Evolutionary conservation across 2,888 invertebrate species (phyloP).

Genomic region (Drosophila dives): DNA sequence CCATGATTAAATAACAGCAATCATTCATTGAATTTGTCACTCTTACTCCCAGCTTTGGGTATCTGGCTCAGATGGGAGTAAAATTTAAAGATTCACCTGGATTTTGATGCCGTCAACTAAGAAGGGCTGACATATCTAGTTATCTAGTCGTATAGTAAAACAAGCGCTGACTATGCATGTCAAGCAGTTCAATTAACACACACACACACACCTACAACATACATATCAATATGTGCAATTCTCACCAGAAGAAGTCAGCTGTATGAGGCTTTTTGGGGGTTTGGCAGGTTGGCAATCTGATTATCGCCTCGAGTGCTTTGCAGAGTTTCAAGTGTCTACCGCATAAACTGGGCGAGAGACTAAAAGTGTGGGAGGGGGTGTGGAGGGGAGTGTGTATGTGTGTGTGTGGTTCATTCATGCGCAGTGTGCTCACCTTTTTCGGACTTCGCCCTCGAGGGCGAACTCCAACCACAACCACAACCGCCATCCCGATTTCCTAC

Average conservation of each 20-base stretch:
- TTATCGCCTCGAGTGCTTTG: slow-evolving; percentile 68
- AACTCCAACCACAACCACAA: neutral
- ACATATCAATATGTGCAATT: neutral
- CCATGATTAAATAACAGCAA: slow-evolving; percentile 38
- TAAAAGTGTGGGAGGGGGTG: neutral
- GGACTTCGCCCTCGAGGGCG: slow-evolving; percentile 1
- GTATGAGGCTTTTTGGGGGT: neutral
- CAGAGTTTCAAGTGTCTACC: slow-evolving; percentile 34
- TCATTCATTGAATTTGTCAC: slow-evolving; percentile 24
- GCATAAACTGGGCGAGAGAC: neutral
- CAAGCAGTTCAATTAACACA: slow-evolving; percentile 45
- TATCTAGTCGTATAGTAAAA: slow-evolving; percentile 55
- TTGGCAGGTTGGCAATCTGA: slow-evolving; percentile 61
- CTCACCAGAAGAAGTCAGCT: neutral
- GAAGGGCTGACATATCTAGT: slow-evolving; percentile 32
- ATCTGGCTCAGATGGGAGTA: neutral
- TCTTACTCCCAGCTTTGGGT: neutral
- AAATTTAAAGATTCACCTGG: slow-evolving; percentile 20
- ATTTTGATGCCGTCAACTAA: slow-evolving; percentile 25
- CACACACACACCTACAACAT: slow-evolving; percentile 6
- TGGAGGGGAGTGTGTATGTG: neutral
- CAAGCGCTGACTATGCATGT: slow-evolving; percentile 66
- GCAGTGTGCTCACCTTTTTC: slow-evolving; percentile 27
- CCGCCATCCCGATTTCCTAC: neutral
- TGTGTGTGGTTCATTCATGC: neutral